A percentile compares a stretch with the other conserved stretches of the same genome.
These are phyloP conservation scores for Drosophila quinaria DNA, from an alignment of 2,888 invertebrate species.

Conservation along the genomic window DNA sequence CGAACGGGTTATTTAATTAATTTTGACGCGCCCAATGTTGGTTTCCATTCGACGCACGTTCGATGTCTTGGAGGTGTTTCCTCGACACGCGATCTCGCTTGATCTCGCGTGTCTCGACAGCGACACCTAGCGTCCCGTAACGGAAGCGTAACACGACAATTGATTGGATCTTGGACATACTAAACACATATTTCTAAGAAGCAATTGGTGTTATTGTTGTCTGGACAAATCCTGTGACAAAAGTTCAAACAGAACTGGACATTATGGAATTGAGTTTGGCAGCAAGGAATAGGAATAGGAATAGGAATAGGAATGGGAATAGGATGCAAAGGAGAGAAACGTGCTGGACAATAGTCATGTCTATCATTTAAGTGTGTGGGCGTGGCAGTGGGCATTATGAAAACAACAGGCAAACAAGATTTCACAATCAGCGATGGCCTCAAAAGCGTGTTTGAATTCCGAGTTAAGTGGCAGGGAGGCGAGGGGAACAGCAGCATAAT, in stretches of 20 bases:
- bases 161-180: constrained; percentile 43
- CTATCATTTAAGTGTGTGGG: constrained; percentile 45
- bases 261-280: not conserved
- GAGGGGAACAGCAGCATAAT: not conserved
- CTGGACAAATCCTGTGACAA: constrained; percentile 20
- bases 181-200: constrained; percentile 6
- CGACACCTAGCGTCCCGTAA: constrained; percentile 30
- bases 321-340: not conserved
- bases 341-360: constrained; percentile 55
- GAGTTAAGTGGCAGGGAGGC: constrained; percentile 57
- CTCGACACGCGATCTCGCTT: constrained; percentile 52
- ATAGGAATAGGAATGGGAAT: no score
- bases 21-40: constrained; percentile 68
- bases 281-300: no score
- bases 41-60: constrained; percentile 19
- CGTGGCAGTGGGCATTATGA: constrained; percentile 24
- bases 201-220: constrained; percentile 51
- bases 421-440: constrained; percentile 71
- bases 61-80: constrained; percentile 29
- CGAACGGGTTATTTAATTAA: constrained; percentile 78
- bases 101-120: constrained; percentile 3
- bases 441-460: constrained; percentile 71
- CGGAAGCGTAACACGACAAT: constrained; percentile 49
- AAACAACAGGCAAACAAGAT: constrained; percentile 71
- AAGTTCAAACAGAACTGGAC: constrained; percentile 30